A percentile compares a stretch with the other conserved stretches of the same genome.
phyloP scores from a whole-genome alignment of 2,888 invertebrate species.

The Ophioninae sp. region DNA sequence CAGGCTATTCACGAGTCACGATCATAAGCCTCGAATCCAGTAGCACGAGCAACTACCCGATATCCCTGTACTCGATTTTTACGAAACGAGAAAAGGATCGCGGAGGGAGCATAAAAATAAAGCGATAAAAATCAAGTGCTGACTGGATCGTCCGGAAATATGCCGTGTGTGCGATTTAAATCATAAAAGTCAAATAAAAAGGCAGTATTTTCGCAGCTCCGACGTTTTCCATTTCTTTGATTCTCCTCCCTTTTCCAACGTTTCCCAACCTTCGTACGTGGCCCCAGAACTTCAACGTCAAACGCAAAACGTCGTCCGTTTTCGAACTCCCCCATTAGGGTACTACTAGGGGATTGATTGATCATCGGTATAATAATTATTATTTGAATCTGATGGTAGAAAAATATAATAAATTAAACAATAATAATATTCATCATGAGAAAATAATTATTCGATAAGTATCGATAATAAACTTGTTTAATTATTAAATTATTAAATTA shows the following conservation, averaged over 20 bases:
- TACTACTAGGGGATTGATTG: too few species aligned
- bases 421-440: too few species aligned
- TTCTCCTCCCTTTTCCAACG: not conserved
- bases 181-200: slow-evolving; percentile 79
- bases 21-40: not conserved
- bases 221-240: slow-evolving; percentile 24
- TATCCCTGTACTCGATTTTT: slow-evolving; percentile 42
- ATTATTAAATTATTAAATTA: too few species aligned
- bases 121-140: slow-evolving; percentile 78
- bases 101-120: slow-evolving; percentile 74
- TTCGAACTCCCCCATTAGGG: not conserved
- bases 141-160: slow-evolving; percentile 74
- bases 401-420: too few species aligned
- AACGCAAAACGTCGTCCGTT: not conserved
- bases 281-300: not conserved
- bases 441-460: too few species aligned
- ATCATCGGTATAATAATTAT: too few species aligned
- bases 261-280: not conserved
- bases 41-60: slow-evolving; percentile 25
- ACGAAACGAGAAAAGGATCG: slow-evolving; percentile 32
- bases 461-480: too few species aligned
- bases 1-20: not conserved
- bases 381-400: too few species aligned
- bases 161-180: slow-evolving; percentile 78
- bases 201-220: slow-evolving; percentile 51